A percentile compares a stretch with the other conserved stretches of the same genome.
Evolutionary conservation across 2,113 vertebrate genomes (phyloP).

Genomic region (Petaurus breviceps): DNA sequence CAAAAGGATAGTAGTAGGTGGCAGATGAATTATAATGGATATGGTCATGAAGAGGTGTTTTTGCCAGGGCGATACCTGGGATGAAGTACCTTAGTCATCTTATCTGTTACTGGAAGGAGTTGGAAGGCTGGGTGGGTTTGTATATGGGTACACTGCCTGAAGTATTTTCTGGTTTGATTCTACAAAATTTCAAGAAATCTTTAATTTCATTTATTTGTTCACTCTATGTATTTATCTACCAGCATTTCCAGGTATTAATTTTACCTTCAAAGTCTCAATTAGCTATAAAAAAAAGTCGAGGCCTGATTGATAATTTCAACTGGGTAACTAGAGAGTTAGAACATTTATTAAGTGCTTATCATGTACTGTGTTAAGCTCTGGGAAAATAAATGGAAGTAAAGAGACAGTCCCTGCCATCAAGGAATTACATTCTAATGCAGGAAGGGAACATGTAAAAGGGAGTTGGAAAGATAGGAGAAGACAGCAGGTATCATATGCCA

Average conservation of each 20-base stretch:
- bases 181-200: background rate
- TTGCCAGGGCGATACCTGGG: background rate
- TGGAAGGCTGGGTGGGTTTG: background rate
- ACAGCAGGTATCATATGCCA: background rate
- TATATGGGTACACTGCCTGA: background rate
- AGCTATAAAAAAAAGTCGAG: background rate
- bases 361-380: background rate
- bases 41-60: background rate
- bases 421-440: background rate
- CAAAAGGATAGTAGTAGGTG: background rate
- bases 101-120: background rate
- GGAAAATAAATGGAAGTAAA: background rate
- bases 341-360: background rate
- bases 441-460: background rate
- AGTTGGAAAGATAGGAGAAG: background rate
- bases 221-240: background rate
- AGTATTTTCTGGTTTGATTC: background rate
- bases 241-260: background rate
- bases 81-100: background rate
- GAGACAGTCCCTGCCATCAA: background rate
- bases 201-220: background rate
- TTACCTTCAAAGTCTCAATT: background rate
- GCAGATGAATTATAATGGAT: background rate
- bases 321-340: background rate
- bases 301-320: background rate